Evolutionary conservation across 37 sponge, comb jelly and placozoan genomes (phyloP).

Genomic region (Dysidea cf. avara): DNA sequence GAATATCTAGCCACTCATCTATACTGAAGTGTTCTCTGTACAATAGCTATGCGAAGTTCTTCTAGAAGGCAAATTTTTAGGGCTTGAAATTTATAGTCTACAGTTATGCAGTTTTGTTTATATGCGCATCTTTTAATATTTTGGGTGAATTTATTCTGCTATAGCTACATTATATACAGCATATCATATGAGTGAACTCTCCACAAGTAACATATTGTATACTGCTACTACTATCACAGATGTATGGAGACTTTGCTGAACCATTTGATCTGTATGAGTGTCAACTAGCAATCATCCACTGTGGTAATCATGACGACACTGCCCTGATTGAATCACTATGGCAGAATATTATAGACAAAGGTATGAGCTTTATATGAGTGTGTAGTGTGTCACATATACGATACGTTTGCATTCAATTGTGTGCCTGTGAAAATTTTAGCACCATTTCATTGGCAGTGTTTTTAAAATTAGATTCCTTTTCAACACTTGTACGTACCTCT

Average conservation of each 20-base stretch:
- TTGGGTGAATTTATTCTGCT: too few species aligned
- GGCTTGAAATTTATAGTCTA: too few species aligned
- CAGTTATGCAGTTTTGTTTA: too few species aligned
- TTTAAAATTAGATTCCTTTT: too few species aligned
- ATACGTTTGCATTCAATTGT: not conserved
- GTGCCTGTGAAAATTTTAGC: not conserved
- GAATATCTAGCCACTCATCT: too few species aligned
- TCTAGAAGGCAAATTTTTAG: too few species aligned
- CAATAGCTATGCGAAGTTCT: too few species aligned
- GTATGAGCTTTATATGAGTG: constrained; percentile 22
- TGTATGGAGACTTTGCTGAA: constrained; percentile 94
- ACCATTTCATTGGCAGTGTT: too few species aligned
- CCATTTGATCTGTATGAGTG: constrained; percentile 89
- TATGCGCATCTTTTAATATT: too few species aligned
- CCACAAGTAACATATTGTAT: not conserved
- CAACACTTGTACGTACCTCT: too few species aligned
- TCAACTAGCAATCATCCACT: constrained; percentile 91
- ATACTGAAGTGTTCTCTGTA: too few species aligned
- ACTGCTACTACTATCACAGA: not conserved
- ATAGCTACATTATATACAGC: too few species aligned
- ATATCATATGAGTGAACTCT: not conserved
- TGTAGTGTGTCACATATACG: not conserved
- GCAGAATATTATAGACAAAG: constrained; percentile 77
- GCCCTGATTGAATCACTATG: constrained; percentile 84
- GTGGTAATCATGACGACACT: constrained; percentile 92